A percentile compares a stretch with the other conserved stretches of the same genome.
Evolutionary conservation across 35 echinoderm and acorn worm species (phyloP).

Genomic region (Amphiura filiformis): DNA sequence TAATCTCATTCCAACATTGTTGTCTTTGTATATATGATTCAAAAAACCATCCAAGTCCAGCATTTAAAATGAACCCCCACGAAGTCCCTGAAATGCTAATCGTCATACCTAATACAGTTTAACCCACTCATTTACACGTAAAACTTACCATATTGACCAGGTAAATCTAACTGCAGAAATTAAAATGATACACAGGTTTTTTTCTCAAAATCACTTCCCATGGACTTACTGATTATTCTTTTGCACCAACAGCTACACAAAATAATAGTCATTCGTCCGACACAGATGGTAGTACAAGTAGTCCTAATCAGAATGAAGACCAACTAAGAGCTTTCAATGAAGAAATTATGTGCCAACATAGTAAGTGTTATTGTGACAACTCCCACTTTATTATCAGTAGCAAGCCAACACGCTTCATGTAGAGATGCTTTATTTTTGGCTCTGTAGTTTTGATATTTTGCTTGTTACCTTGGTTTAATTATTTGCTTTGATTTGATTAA

Average conservation of each 20-base stretch:
- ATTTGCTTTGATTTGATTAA: neutral
- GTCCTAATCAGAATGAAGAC: neutral
- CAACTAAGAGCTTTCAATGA: constrained; percentile 37
- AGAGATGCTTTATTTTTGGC: neutral
- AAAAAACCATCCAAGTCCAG: too few relatives aligned
- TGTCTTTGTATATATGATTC: too few relatives aligned
- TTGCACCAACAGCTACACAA: neutral
- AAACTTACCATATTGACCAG: too few relatives aligned
- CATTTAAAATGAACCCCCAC: too few relatives aligned
- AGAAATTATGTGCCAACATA: constrained; percentile 59
- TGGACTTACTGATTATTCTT: neutral
- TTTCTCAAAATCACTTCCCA: too few relatives aligned
- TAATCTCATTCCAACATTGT: too few relatives aligned
- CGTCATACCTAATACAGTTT: too few relatives aligned
- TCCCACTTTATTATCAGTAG: neutral
- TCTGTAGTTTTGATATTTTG: neutral
- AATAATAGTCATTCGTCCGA: neutral
- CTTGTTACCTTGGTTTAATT: too few relatives aligned
- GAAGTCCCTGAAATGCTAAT: too few relatives aligned
- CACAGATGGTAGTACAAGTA: neutral
- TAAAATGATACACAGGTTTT: too few relatives aligned
- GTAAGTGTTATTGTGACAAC: constrained; percentile 9
- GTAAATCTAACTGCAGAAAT: too few relatives aligned
- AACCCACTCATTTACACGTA: too few relatives aligned
- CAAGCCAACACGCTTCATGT: neutral